phyloP scores from a whole-genome alignment of 1,140 invertebrate genomes.

The Aplysia californica region DNA sequence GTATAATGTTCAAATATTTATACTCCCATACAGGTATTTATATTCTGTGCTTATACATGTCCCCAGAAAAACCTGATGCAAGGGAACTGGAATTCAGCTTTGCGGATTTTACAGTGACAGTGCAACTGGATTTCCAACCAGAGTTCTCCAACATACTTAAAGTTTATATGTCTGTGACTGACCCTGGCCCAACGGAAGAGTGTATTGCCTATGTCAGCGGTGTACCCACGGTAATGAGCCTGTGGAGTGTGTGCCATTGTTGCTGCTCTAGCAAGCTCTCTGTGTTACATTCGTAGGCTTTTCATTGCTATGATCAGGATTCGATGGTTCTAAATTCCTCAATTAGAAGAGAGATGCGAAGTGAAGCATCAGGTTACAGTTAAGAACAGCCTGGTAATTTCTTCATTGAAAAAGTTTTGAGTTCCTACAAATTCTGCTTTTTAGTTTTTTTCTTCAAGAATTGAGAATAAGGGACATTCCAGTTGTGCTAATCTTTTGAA shows the following conservation, averaged over 20 bases:
- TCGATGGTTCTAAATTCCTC: background rate
- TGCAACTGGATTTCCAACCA: conserved; percentile 55
- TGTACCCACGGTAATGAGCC: conserved; percentile 41
- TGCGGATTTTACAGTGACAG: conserved; percentile 31
- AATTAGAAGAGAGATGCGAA: background rate
- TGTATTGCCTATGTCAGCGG: conserved; percentile 46
- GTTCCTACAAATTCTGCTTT: too few species aligned
- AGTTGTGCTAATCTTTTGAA: too few species aligned
- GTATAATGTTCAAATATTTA: too few species aligned
- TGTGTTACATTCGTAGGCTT: background rate
- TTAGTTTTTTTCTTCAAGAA: too few species aligned
- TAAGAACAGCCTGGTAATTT: background rate
- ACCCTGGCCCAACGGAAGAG: conserved; percentile 32
- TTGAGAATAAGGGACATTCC: too few species aligned
- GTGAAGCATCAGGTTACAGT: background rate
- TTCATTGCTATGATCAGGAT: background rate
- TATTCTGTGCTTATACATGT: too few species aligned
- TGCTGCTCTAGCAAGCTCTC: background rate
- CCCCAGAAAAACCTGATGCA: conserved; percentile 27
- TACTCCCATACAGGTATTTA: too few species aligned
- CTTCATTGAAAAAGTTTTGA: background rate
- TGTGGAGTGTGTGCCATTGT: background rate
- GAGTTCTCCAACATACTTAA: conserved; percentile 57
- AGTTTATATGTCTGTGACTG: conserved; percentile 43
- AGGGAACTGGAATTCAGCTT: background rate